Percentiles rank a stretch among this genome's conserved stretches.
Conservation (phyloP, 2,113 vertebrate genomes). For the Silurus asotus region DNA sequence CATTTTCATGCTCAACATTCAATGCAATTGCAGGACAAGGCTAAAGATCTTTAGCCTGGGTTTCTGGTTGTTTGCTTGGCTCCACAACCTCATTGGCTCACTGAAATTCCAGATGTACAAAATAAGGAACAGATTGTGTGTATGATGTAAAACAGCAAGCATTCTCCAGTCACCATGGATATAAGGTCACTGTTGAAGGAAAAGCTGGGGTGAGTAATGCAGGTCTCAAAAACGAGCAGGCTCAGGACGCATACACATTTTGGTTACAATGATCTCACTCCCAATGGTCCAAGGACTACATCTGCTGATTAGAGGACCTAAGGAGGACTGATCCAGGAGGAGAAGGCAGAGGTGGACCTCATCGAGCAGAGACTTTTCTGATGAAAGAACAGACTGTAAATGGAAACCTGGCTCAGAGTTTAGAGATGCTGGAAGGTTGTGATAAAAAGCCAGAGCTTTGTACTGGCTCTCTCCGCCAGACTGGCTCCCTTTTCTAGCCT, state of each 20-base stretch:
- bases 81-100: constrained; percentile 51
- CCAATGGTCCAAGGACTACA: not conserved
- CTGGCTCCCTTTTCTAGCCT: constrained; percentile 6
- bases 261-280: not conserved
- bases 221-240: constrained; percentile 34
- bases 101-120: constrained; percentile 58
- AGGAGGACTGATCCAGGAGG: not conserved
- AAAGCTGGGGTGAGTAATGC: constrained; percentile 51
- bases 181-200: constrained; percentile 51
- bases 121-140: constrained; percentile 59
- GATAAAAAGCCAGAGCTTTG: constrained; percentile 45
- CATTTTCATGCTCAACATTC: not conserved
- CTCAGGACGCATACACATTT: constrained; percentile 20
- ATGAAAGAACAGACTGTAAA: constrained; percentile 26
- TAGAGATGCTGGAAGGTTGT: constrained; percentile 35
- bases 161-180: constrained; percentile 56
- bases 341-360: constrained; percentile 1
- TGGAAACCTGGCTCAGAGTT: constrained; percentile 34
- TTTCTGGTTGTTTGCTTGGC: constrained; percentile 44
- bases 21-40: constrained; percentile 27
- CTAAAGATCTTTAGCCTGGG: constrained; percentile 32
- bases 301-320: constrained; percentile 24
- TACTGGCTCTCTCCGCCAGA: constrained; percentile 19
- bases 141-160: constrained; percentile 59
- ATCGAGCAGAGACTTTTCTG: not conserved